A percentile compares a stretch with the other conserved stretches of the same genome.
phyloP scores from a whole-genome alignment of 2,113 vertebrate species.

The Bolborhynchus lineola region DNA sequence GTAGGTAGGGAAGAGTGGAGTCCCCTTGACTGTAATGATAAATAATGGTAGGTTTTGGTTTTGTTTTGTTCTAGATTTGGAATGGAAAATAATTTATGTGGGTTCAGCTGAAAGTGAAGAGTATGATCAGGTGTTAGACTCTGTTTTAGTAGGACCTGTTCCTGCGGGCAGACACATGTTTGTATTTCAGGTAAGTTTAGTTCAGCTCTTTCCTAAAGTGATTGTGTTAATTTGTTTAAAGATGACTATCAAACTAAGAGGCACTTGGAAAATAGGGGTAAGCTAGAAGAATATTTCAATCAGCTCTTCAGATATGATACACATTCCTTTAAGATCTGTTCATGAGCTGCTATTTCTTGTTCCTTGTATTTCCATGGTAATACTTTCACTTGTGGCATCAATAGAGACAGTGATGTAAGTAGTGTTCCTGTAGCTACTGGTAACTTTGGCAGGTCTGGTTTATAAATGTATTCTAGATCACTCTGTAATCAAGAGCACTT shows the following conservation, averaged over 20 bases:
- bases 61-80: conserved; percentile 74
- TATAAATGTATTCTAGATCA: not conserved
- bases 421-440: not conserved
- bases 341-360: not conserved
- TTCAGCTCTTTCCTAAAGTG: not conserved
- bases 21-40: not conserved
- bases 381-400: not conserved
- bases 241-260: not conserved
- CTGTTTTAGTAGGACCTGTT: conserved; percentile 83
- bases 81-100: conserved; percentile 86
- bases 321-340: not conserved
- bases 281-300: not conserved
- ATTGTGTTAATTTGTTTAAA: not conserved
- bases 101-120: conserved; percentile 85
- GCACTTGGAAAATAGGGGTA: not conserved
- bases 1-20: not conserved
- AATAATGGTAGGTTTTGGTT: not conserved
- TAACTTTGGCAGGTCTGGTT: not conserved
- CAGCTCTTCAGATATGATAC: not conserved
- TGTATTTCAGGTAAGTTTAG: conserved; percentile 82
- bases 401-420: not conserved
- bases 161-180: conserved; percentile 84
- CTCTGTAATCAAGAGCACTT: not conserved
- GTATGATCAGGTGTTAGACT: conserved; percentile 83
- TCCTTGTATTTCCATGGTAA: not conserved